Evolutionary conservation across 2,797 vertebrate species (phyloP).

Genomic region (Sebastes diploproa): DNA sequence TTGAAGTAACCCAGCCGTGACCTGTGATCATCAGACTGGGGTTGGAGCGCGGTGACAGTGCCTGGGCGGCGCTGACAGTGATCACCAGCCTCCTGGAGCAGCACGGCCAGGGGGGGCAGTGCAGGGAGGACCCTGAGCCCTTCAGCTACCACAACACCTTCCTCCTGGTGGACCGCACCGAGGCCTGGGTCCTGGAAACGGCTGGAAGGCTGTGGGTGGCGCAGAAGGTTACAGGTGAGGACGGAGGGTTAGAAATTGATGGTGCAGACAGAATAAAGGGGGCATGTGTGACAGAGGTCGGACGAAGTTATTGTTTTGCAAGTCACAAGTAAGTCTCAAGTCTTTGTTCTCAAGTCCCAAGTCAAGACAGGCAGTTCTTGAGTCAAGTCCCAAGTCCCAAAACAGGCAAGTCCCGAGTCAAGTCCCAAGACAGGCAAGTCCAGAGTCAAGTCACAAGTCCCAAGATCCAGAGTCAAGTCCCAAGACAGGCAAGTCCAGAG

Average conservation of each 20-base stretch:
- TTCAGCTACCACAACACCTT: constrained; percentile 96
- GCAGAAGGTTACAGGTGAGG: constrained; percentile 85
- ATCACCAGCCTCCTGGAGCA: constrained; percentile 86
- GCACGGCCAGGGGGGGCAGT: constrained; percentile 91
- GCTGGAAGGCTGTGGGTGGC: constrained; percentile 91
- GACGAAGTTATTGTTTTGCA: background rate
- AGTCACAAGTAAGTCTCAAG: background rate
- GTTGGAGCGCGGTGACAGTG: constrained; percentile 88
- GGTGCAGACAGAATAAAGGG: background rate
- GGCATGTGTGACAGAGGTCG: background rate
- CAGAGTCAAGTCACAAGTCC: no score
- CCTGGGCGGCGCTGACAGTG: constrained; percentile 84
- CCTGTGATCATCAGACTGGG: constrained; percentile 81
- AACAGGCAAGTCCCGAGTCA: no score
- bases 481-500: no score
- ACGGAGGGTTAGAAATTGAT: background rate
- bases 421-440: no score
- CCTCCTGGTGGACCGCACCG: constrained; percentile 88
- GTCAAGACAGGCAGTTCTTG: no score
- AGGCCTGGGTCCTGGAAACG: constrained; percentile 95
- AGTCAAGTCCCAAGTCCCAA: no score
- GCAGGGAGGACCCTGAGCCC: constrained; percentile 85
- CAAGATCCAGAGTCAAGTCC: no score
- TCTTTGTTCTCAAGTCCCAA: background rate
- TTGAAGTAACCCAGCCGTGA: background rate